phyloP scores from a whole-genome alignment of 2,113 vertebrate species.

The Prionailurus bengalensis region DNA sequence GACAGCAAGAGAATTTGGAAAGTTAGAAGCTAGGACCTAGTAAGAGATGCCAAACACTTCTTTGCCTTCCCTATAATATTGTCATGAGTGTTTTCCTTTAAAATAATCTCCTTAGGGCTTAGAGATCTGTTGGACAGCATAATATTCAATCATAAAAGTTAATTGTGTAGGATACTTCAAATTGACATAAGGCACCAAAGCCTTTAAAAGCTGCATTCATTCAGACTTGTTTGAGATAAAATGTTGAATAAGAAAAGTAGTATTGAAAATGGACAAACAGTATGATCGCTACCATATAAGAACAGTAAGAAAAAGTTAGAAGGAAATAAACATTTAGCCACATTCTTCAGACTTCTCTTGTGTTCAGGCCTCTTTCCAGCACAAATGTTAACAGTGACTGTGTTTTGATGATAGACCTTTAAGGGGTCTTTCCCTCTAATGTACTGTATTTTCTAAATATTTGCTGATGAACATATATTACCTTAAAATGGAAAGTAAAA shows the following conservation, averaged over 20 bases:
- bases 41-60: conserved; percentile 54
- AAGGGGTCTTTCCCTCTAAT: neutral
- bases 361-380: neutral
- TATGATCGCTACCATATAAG: neutral
- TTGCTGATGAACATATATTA: neutral
- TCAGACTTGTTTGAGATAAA: neutral
- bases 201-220: neutral
- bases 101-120: neutral
- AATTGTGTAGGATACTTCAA: neutral
- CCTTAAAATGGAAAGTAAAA: neutral
- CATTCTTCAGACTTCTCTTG: too few species aligned
- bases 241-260: neutral
- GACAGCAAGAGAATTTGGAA: conserved; percentile 59
- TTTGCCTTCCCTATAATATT: conserved; percentile 15
- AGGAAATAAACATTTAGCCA: neutral
- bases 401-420: neutral
- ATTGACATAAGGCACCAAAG: neutral
- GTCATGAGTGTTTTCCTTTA: neutral
- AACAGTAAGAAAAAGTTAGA: neutral
- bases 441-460: neutral
- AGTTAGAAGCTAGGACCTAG: conserved; percentile 21
- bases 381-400: neutral
- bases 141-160: neutral
- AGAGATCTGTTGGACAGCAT: neutral
- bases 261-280: neutral